A percentile compares a stretch with the other conserved stretches of the same genome.
Conservation (phyloP, 2,797 vertebrate genomes). For the Sphenodon punctatus region DNA sequence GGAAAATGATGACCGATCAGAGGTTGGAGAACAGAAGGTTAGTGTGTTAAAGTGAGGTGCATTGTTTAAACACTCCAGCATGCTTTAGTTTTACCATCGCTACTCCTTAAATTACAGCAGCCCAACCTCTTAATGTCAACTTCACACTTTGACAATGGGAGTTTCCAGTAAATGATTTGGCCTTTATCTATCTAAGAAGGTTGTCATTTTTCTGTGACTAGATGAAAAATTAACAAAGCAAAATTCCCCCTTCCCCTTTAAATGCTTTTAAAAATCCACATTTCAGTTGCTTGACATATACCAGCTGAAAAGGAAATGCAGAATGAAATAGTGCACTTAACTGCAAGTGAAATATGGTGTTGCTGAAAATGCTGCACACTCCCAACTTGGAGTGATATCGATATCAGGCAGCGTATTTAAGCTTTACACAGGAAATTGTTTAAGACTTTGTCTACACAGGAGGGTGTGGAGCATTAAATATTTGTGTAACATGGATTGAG, state of each 20-base stretch:
- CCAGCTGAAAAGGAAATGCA: neutral
- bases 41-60: neutral
- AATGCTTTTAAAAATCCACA: neutral
- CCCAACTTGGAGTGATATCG: neutral
- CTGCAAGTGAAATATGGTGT: neutral
- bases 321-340: neutral
- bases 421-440: neutral
- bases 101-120: neutral
- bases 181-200: too few relatives aligned
- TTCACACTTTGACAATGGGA: neutral
- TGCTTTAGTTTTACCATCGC: neutral
- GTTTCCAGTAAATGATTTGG: neutral
- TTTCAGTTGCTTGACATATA: too few relatives aligned
- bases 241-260: neutral
- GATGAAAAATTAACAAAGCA: neutral
- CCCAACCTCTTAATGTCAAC: neutral
- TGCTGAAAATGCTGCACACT: too few relatives aligned
- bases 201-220: too few relatives aligned
- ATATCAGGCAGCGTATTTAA: neutral
- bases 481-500: too few relatives aligned
- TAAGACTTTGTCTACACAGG: neutral
- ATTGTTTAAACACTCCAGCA: neutral
- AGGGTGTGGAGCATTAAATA: neutral
- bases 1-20: accelerated
- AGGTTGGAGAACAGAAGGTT: neutral